Evolutionary conservation across 2,113 vertebrate genomes (phyloP).

Genomic region (Centropus bengalensis): DNA sequence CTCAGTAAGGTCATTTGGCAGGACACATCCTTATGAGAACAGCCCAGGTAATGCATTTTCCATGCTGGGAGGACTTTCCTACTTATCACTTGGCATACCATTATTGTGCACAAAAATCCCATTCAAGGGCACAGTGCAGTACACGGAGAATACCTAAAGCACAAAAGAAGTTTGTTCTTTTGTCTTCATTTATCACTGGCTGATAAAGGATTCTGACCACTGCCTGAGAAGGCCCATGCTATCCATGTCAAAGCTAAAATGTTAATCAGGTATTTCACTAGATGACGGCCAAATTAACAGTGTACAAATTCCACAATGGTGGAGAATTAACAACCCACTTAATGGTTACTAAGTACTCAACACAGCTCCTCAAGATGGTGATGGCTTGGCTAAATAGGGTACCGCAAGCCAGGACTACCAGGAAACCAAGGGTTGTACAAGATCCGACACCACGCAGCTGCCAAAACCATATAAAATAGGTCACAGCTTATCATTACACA

Average conservation of each 20-base stretch:
- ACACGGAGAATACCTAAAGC: background rate
- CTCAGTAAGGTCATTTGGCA: background rate
- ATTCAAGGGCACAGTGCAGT: background rate
- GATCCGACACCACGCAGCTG: background rate
- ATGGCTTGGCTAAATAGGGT: background rate
- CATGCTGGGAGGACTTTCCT: background rate
- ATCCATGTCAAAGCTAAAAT: background rate
- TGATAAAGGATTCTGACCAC: background rate
- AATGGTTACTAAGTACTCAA: background rate
- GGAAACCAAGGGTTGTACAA: background rate
- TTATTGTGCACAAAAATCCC: background rate
- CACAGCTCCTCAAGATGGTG: background rate
- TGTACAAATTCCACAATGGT: background rate
- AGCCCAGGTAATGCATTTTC: background rate
- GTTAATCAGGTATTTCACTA: background rate
- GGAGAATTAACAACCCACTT: background rate
- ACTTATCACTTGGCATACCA: background rate
- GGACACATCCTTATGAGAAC: background rate
- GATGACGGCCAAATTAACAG: background rate
- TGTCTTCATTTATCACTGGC: background rate
- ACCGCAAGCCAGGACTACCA: background rate
- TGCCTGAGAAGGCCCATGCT: background rate
- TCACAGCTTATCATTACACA: background rate
- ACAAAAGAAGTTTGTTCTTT: background rate
- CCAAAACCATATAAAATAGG: fast-evolving